Percentiles rank a stretch among this genome's conserved stretches.
Evolutionary conservation across 2,797 vertebrate genomes (phyloP).

Genomic region (Tolypeutes matacus): DNA sequence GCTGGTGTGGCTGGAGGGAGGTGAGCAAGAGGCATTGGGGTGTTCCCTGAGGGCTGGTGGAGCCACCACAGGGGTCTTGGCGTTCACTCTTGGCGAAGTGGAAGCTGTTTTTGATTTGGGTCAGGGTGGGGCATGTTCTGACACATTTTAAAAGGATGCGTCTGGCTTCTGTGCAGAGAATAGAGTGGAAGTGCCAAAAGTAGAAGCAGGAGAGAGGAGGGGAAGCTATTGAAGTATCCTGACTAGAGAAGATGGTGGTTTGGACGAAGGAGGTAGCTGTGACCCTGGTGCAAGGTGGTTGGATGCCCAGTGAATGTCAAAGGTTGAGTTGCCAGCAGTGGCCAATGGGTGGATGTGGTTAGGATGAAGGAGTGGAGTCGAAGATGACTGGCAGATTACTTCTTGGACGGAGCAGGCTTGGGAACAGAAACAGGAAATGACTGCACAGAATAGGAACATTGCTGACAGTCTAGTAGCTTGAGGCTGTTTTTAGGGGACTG

Average conservation of each 20-base stretch:
- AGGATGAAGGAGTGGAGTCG: too few species aligned
- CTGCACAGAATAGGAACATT: rapidly evolving
- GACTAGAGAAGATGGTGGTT: rapidly evolving
- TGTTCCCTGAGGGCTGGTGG: neutral
- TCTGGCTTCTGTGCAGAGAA: neutral
- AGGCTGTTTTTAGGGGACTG: neutral
- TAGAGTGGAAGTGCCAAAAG: neutral
- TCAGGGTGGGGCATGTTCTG: rapidly evolving
- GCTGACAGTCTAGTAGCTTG: neutral
- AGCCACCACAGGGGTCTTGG: rapidly evolving
- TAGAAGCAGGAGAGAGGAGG: neutral
- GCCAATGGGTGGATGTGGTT: neutral
- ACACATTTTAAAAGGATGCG: neutral
- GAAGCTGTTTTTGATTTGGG: neutral
- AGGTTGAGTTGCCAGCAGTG: neutral
- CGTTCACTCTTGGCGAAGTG: rapidly evolving
- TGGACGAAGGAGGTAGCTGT: rapidly evolving
- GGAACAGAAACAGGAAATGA: neutral
- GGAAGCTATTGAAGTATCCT: neutral
- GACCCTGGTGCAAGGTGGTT: too few species aligned
- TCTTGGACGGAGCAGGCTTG: neutral
- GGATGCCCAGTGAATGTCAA: neutral
- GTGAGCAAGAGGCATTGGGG: neutral
- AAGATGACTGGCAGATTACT: neutral
- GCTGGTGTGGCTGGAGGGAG: neutral